Conservation (phyloP, 2,888 invertebrate genomes). For the Diabrotica balteata region DNA sequence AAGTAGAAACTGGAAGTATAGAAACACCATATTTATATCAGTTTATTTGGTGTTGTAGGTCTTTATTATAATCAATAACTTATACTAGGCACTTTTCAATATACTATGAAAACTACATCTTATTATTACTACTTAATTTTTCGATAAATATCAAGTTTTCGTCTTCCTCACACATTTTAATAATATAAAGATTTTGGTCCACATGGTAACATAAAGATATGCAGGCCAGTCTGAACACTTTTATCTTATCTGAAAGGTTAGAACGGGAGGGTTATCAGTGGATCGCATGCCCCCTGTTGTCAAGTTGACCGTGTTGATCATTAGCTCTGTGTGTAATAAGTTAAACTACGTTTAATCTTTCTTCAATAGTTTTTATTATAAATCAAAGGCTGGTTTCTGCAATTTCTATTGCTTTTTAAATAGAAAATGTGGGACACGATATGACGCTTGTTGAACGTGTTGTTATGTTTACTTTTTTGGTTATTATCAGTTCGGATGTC, state of each 20-base stretch:
- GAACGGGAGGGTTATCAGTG: slow-evolving; percentile 52
- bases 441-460: slow-evolving; percentile 7
- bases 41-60: no score
- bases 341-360: slow-evolving; percentile 2
- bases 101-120: no score
- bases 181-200: slow-evolving; percentile 11
- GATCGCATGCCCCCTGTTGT: slow-evolving; percentile 54
- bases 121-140: no score
- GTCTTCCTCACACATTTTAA: background rate
- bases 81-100: no score
- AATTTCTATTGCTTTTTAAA: slow-evolving; percentile 1
- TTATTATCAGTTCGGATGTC: slow-evolving; percentile 2
- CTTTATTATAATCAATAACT: no score
- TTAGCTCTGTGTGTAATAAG: background rate
- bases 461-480: background rate
- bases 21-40: no score
- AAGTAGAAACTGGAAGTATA: no score
- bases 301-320: slow-evolving; percentile 38
- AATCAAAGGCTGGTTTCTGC: background rate
- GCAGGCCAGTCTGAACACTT: slow-evolving; percentile 31
- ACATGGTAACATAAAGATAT: slow-evolving; percentile 30
- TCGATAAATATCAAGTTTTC: no score
- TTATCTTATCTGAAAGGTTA: slow-evolving; percentile 51
- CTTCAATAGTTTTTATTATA: slow-evolving; percentile 1
- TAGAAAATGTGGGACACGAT: slow-evolving; percentile 12